Base-by-base conservation (phyloP, 2,113 vertebrate genomes). In the Thymallus thymallus region DNA sequence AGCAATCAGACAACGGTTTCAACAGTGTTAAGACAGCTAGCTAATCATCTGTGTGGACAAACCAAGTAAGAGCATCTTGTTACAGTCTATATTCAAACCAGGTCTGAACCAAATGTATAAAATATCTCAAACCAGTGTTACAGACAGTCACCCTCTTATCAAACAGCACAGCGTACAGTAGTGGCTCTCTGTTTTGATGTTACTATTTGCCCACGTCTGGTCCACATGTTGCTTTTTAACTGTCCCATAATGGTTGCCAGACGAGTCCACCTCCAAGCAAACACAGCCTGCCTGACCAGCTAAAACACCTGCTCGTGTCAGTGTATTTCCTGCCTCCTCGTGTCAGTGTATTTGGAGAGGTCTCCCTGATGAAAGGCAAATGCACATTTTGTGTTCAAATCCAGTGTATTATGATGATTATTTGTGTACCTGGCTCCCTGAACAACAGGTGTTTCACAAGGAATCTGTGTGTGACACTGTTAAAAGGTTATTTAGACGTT, bases 171-270 rank as follows among this genome's bases (percentile, higher is more conserved):
- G 74, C 41, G 3, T 18, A 14, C 29, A 23, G 56, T 70, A 55
- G 58, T 5, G 51, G 72, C 62, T 32, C 35, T 70, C 46, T 63
- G 60, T 77, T 74, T 75, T 73, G 69, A 73, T 41, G 29, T 55
- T 71, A 16, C 46, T 46, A 46, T 75, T 72, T 72, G 63, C 58
- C 55, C 58, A 62, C 55, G 12, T 10, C 60, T 70, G 63, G 2
- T 46, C 41, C 26, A 67, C 78, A 64, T 72, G 79, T 51, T 55
- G 41, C 73, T 77, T 74, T 79, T 84, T 68, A 29, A 61, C 75
- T 64, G 71, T 60, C 76, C 32, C 72, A 77, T 61, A 78, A 70
- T 76, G 58, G 62, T 68, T 76, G 66, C 66, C 68, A 68, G 32
- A 2, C 2, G 18, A 60, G 48, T 72, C 41, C 18, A 22, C 66